These are phyloP conservation scores for Trilocha varians DNA, from an alignment of 2,888 invertebrate species.

Conservation along the genomic window DNA sequence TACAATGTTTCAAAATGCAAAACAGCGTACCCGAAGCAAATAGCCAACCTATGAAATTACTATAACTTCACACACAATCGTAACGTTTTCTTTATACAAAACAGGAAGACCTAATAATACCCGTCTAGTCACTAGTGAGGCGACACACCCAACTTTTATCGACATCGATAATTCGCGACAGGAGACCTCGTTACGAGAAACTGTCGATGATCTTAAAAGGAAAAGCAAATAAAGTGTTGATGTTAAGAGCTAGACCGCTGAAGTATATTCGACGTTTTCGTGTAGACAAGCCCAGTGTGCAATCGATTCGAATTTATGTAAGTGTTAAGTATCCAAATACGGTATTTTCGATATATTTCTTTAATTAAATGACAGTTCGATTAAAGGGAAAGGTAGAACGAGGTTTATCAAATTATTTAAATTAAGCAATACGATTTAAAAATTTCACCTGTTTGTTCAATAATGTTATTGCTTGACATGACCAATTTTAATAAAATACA, in stretches of 20 bases:
- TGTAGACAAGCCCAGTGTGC: neutral
- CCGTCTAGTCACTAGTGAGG: conserved; percentile 55
- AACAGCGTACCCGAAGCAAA: neutral
- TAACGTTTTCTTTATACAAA: conserved; percentile 47
- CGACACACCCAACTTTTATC: conserved; percentile 1
- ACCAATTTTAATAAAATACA: neutral
- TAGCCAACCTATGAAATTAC: conserved; percentile 2
- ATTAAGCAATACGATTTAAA: too few species aligned
- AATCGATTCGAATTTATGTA: neutral
- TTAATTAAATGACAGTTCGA: neutral
- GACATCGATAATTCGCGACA: conserved; percentile 23
- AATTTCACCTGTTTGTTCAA: neutral
- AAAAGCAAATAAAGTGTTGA: neutral
- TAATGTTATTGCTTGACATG: conserved; percentile 10
- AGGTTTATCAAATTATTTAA: neutral
- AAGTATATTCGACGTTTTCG: neutral
- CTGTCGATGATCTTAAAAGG: conserved; percentile 2
- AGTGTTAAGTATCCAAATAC: neutral
- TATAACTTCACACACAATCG: conserved; percentile 27
- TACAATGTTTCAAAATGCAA: neutral
- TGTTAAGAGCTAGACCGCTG: neutral
- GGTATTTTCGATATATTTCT: neutral
- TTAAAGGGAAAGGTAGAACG: neutral
- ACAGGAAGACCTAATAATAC: conserved; percentile 70
- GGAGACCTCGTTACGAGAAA: conserved; percentile 2